These are phyloP conservation scores for Peromyscus melanophrys DNA, from an alignment of 2,797 vertebrate genomes.

Conservation along the genomic window DNA sequence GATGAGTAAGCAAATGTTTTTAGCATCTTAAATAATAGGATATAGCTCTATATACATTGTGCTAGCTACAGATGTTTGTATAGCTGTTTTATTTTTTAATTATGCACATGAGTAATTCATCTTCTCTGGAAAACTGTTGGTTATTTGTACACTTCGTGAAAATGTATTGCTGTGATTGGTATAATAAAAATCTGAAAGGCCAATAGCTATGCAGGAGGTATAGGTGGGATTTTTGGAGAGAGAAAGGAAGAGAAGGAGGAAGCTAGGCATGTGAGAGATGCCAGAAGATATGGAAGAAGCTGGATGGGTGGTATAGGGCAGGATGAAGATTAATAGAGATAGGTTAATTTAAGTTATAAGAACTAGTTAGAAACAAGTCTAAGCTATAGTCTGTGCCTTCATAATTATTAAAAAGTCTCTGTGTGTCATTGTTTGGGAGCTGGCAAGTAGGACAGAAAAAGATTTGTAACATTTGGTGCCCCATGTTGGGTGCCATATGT, in stretches of 20 bases:
- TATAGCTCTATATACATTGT: background rate
- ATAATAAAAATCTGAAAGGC: background rate
- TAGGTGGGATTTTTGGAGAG: background rate
- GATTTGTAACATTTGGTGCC: too few relatives aligned
- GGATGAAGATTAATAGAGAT: background rate
- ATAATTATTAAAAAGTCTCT: background rate
- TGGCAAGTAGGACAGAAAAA: background rate
- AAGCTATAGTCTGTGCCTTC: background rate
- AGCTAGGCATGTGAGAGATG: background rate
- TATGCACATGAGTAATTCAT: slow-evolving; percentile 17
- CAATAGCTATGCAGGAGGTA: background rate
- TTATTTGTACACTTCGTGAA: background rate
- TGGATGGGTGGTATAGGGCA: background rate
- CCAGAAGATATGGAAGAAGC: background rate
- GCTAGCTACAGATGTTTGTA: background rate
- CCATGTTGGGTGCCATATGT: background rate
- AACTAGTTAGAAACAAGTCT: background rate
- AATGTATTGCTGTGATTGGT: background rate
- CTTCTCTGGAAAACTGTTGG: background rate
- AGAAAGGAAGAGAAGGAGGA: background rate
- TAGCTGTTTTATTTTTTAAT: slow-evolving; percentile 56
- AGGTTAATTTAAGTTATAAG: background rate
- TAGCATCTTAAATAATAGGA: slow-evolving; percentile 8
- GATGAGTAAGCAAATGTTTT: slow-evolving; percentile 25
- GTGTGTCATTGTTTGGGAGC: background rate